Evolutionary conservation across 1,140 invertebrate species (phyloP), one percentile per base, ranked within the genome.

Genomic region (Patella vulgata): DNA sequence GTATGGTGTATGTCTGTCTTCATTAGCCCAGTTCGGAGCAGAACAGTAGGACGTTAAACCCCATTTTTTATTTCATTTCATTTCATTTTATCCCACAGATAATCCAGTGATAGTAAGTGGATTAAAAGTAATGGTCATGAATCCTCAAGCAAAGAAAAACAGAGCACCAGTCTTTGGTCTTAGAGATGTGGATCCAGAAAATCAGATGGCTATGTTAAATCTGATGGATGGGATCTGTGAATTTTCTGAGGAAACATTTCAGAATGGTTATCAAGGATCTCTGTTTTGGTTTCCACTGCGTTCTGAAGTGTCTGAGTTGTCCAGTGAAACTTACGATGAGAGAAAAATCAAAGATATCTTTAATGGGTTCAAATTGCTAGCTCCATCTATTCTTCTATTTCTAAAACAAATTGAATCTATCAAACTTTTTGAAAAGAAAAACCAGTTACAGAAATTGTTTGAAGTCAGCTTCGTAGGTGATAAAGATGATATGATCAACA

Each of bases 91-190:
- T 46, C 31, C 56, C 70, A 17, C 59, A 81, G 79, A 80, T 70
- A 61, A 75, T 27, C 75, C 75, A n/a, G 62, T 67, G 43, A 71
- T 80, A 2, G 46, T 81, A 0, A 78, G 75, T 62, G 79, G 79
- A 30, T 52, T 73, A 21, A 60, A 62, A 17, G 21, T 79, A 12
- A 59, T 68, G 3, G 62, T 79, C n/a, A 64, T 81, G 28, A 73
- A 80, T 53, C 78, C 78, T 0, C 70, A 79, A 39, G 54, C 73
- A 28, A 57, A 56, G 47, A 43, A 63, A 28, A 55, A 25, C 57
- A 53, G 28, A 61, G 28, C 25, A 43, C n/a, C n/a, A n/a, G n/a
- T n/a, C n/a, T n/a, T n/a, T n/a, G n/a, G 23, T 17, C 54, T 53
- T 17, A 48, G 42, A 55, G 27, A 60, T 43, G 46, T 21, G 54